Evolutionary conservation across 2,113 vertebrate species (phyloP).

Genomic region (Crotalus tigris): DNA sequence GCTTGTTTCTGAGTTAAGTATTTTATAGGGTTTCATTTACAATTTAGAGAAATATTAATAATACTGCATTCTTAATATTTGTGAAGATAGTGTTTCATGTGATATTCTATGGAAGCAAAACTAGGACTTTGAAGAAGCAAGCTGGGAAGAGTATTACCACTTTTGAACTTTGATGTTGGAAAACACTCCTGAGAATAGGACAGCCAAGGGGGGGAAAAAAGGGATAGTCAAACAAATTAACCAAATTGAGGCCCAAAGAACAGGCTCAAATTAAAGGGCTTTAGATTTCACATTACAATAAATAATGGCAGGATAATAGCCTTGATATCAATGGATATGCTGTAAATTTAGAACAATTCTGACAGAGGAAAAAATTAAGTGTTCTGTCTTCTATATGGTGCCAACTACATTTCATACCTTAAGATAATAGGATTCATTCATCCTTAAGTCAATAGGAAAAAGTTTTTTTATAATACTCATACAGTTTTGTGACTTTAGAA

Average conservation of each 20-base stretch:
- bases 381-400: background rate
- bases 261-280: background rate
- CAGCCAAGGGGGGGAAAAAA: background rate
- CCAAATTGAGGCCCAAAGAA: background rate
- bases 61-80: background rate
- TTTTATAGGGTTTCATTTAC: background rate
- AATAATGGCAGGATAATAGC: background rate
- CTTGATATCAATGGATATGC: background rate
- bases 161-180: background rate
- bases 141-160: background rate
- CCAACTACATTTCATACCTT: background rate
- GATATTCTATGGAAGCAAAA: background rate
- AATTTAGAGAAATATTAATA: background rate
- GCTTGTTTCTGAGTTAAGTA: background rate
- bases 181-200: background rate
- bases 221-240: background rate
- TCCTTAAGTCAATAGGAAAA: background rate
- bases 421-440: background rate
- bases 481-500: conserved; percentile 12
- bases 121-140: background rate
- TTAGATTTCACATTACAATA: conserved; percentile 7
- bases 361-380: background rate
- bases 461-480: background rate
- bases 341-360: background rate
- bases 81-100: background rate